Evolutionary conservation across 23 tunicate species (phyloP).

Genomic region (Aplidium turbinatum): DNA sequence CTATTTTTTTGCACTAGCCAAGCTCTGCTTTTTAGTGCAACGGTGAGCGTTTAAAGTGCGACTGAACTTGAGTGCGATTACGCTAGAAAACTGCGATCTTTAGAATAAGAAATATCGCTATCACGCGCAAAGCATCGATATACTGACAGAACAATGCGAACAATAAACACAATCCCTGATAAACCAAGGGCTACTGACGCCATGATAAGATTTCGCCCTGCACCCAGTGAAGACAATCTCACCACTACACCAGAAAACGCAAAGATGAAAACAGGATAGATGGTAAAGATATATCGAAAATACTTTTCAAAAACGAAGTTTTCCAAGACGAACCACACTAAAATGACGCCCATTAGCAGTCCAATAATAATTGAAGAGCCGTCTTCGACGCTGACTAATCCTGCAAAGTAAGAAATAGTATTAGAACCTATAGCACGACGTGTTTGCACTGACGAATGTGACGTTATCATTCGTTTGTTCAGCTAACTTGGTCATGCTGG

Average conservation of each 20-base stretch:
- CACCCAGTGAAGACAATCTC: background rate
- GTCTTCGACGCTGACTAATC: background rate
- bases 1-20: too few species aligned
- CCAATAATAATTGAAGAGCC: constrained; percentile 12
- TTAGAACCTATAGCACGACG: too few species aligned
- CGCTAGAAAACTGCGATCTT: too few species aligned
- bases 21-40: too few species aligned
- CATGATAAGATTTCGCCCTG: constrained; percentile 6
- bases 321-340: constrained; percentile 38
- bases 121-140: too few species aligned
- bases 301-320: constrained; percentile 20
- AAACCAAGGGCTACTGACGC: constrained; percentile 4
- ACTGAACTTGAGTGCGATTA: too few species aligned
- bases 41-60: too few species aligned
- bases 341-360: background rate
- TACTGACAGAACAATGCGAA: constrained; percentile 3
- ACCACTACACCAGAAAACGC: constrained; percentile 23
- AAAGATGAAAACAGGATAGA: constrained; percentile 36
- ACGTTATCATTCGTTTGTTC: too few species aligned
- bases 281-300: constrained; percentile 31
- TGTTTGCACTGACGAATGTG: too few species aligned
- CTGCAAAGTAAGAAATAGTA: too few species aligned
- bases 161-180: background rate
- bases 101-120: too few species aligned
- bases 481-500: too few species aligned